phyloP scores from a whole-genome alignment of 2,797 vertebrate species.

The Danionella dracula region DNA sequence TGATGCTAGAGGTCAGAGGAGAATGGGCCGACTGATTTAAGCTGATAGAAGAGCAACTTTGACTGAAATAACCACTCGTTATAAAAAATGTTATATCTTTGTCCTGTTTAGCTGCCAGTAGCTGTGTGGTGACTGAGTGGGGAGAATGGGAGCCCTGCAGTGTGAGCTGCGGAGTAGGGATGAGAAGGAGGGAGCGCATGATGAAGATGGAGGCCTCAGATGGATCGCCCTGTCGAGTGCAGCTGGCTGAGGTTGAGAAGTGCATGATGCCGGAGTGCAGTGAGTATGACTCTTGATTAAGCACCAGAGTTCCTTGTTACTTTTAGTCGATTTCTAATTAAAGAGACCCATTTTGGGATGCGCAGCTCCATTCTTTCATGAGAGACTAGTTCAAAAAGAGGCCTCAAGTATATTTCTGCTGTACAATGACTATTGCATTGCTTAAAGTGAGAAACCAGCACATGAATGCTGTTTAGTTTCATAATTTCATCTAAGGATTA shows the following conservation, averaged over 20 bases:
- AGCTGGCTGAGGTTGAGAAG: conserved; percentile 86
- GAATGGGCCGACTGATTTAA: too few species aligned
- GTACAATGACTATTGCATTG: too few species aligned
- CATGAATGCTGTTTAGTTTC: too few species aligned
- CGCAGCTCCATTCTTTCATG: neutral
- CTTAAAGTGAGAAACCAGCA: too few species aligned
- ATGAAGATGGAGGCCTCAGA: conserved; percentile 91
- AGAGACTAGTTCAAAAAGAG: neutral
- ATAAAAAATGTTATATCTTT: too few species aligned
- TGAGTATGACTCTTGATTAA: conserved; percentile 67
- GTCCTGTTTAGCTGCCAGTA: conserved; percentile 75
- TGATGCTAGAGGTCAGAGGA: too few species aligned
- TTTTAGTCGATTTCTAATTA: conserved; percentile 18
- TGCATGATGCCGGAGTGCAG: conserved; percentile 97
- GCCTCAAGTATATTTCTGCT: too few species aligned
- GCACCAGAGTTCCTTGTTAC: neutral
- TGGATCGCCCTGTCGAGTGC: conserved; percentile 82
- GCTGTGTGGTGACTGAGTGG: conserved; percentile 92
- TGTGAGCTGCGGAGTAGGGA: conserved; percentile 83
- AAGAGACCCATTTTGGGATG: neutral
- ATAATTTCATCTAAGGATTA: too few species aligned
- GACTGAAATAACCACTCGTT: too few species aligned
- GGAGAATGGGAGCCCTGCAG: conserved; percentile 91
- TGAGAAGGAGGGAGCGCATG: conserved; percentile 86
- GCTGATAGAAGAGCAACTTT: too few species aligned